Evolutionary conservation across 2,888 invertebrate species (phyloP), one percentile per base, ranked within the genome.

Genomic region (Thysanoteuthis rhombus): DNA sequence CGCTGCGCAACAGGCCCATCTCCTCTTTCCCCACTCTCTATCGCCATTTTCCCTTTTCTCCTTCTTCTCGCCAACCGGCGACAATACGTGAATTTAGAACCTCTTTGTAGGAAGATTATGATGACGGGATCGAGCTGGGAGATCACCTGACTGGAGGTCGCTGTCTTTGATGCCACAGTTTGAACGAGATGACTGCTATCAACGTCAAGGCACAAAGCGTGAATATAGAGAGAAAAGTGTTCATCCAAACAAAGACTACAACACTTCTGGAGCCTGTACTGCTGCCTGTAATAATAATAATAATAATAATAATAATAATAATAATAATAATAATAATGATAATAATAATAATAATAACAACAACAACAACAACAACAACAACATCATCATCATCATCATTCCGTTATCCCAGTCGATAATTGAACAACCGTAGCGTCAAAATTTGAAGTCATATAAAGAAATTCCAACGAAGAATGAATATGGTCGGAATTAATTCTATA

Each of bases 101-200:
- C n/a, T 75, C n/a, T 2, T 75, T 75, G 6, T 32, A 8, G 32
- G 75, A 75, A 32, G 75, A 75, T n/a, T n/a, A n/a, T 1, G 32
- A 75, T 16, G 75, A n/a, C 75, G 12, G 12, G 8, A 75, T 36
- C 10, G 36, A 16, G 75, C 36, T 8, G n/a, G 12, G n/a, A 36
- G 36, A 36, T 75, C 75, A 75, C 75, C 75, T 75, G 75, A 75
- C n/a, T 16, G 75, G 75, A 75, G n/a, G 75, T 19, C 75, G n/a
- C 19, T 75, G 92, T 42, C 92, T 92, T 36, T 42, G 40, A 45
- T 92, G 92, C 92, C 92, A 92, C 19, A 92, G 92, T 42, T 92
- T 92, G 32, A 92, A 92, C n/a, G 92, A 45, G n/a, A 45, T 92
- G 32, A 92, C 92, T 19, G 92, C 40, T n/a, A 92, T 40, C 92